phyloP scores from a whole-genome alignment of 2,113 vertebrate genomes.

The Pelmatolapia mariae region DNA sequence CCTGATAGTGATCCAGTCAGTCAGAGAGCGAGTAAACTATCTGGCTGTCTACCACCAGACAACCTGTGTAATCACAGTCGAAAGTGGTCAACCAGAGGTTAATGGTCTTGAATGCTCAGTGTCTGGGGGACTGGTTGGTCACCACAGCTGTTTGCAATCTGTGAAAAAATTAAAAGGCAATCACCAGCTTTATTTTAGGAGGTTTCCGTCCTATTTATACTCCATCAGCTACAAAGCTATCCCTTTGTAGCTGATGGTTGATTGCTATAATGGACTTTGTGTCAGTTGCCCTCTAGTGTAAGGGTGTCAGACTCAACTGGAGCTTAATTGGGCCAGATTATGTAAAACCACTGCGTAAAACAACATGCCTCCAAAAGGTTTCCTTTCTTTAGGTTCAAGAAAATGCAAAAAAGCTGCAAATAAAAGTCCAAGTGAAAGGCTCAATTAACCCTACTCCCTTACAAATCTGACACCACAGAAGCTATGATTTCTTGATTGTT shows the following conservation, averaged over 20 bases:
- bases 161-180: background rate
- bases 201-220: background rate
- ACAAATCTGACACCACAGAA: background rate
- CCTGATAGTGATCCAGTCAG: background rate
- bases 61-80: background rate
- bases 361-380: background rate
- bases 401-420: background rate
- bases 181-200: background rate
- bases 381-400: background rate
- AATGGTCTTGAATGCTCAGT: background rate
- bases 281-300: background rate
- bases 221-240: background rate
- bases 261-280: background rate
- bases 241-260: background rate
- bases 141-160: background rate
- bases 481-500: background rate
- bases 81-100: background rate
- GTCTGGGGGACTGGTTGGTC: background rate
- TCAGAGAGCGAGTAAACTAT: background rate
- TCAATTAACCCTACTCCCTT: background rate
- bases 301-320: background rate
- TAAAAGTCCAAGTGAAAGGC: background rate
- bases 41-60: background rate
- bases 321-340: background rate
- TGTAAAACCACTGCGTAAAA: background rate